Conservation (phyloP, 2,113 vertebrate species). For the Machaerirhynchus nigripectus region DNA sequence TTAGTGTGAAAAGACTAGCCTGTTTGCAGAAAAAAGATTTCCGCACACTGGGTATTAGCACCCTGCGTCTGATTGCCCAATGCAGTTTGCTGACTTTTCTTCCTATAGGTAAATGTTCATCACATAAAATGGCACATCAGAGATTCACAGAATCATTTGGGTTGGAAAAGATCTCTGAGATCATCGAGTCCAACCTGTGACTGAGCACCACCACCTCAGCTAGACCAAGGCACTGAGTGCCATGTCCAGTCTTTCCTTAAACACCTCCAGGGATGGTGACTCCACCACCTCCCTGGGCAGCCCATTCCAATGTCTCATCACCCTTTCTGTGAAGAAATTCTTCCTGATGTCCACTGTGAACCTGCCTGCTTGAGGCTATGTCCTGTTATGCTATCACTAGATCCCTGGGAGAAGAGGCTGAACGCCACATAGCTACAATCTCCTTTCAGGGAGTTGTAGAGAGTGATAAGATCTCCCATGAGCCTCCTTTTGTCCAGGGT, state of each 20-base stretch:
- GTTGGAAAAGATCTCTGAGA: background rate
- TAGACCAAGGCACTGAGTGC: background rate
- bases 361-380: no score
- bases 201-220: accelerated
- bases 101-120: background rate
- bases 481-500: background rate
- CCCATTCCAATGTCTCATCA: background rate
- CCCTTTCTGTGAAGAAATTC: background rate
- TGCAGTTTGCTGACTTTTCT: background rate
- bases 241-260: background rate
- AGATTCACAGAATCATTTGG: background rate
- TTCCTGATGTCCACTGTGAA: background rate
- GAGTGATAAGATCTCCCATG: no score
- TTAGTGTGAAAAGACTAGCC: background rate
- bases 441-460: background rate
- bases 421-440: background rate
- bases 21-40: background rate
- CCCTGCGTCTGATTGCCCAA: accelerated
- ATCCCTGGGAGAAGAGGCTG: background rate
- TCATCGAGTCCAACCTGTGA: no score
- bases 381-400: background rate
- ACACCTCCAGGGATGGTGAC: background rate
- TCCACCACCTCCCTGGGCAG: background rate
- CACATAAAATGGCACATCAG: background rate
- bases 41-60: background rate